phyloP scores from a whole-genome alignment of 2,888 invertebrate species.

The Nemurella pictetii region DNA sequence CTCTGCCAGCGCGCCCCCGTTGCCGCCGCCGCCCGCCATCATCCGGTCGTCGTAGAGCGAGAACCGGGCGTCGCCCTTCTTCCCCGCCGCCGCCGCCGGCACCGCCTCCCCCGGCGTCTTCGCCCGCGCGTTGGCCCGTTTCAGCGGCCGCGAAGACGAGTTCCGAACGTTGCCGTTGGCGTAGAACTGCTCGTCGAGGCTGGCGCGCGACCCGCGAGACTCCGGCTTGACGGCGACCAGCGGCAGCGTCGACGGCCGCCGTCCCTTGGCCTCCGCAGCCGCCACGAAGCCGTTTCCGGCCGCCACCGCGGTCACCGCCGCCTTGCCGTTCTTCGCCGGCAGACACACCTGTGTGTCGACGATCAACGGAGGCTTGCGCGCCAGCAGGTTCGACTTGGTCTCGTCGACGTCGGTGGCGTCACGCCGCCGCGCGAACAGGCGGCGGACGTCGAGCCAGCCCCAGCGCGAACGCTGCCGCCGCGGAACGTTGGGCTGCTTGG shows the following conservation, averaged over 20 bases:
- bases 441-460: slow-evolving; percentile 53
- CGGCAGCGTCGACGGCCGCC: slow-evolving; percentile 54
- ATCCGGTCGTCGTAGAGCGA: slow-evolving; percentile 88
- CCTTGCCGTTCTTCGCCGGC: slow-evolving; percentile 52
- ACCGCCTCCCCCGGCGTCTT: slow-evolving; percentile 84
- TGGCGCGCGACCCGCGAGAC: slow-evolving; percentile 59
- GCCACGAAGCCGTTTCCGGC: slow-evolving; percentile 51
- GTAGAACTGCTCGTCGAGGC: slow-evolving; percentile 74
- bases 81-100: slow-evolving; percentile 70
- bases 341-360: slow-evolving; percentile 63
- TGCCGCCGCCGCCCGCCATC: slow-evolving; percentile 61
- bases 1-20: neutral
- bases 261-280: slow-evolving; percentile 47
- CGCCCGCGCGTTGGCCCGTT: slow-evolving; percentile 75
- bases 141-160: slow-evolving; percentile 50
- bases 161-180: slow-evolving; percentile 13
- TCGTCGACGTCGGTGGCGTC: slow-evolving; percentile 35
- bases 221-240: slow-evolving; percentile 46
- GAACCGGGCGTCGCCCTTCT: slow-evolving; percentile 65
- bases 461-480: slow-evolving; percentile 41
- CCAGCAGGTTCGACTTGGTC: slow-evolving; percentile 42
- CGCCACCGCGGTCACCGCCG: slow-evolving; percentile 52
- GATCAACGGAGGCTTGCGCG: slow-evolving; percentile 35
- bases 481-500: slow-evolving; percentile 51
- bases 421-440: slow-evolving; percentile 33